phyloP scores from a whole-genome alignment of 2,888 invertebrate genomes.

The Hyalella azteca region DNA sequence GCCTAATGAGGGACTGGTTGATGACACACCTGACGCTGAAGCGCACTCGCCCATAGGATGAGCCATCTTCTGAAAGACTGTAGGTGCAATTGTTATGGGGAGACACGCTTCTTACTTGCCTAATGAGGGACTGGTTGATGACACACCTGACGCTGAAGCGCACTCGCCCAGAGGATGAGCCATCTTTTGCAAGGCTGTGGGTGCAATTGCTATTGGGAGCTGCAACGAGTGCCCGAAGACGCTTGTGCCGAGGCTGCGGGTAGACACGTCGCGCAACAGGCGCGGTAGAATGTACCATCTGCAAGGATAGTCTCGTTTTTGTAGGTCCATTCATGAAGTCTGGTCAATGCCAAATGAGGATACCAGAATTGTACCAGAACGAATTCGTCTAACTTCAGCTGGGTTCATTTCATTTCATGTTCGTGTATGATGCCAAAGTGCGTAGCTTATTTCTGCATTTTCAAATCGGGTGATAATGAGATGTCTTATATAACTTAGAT shows the following conservation, averaged over 20 bases:
- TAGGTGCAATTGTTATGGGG: conserved; percentile 71
- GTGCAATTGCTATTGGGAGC: conserved; percentile 78
- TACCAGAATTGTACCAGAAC: background rate
- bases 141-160: conserved; percentile 77
- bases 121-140: background rate
- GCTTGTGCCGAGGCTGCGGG: conserved; percentile 70
- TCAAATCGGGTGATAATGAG: too few species aligned
- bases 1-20: background rate
- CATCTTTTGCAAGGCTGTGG: conserved; percentile 90
- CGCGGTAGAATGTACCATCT: conserved; percentile 80
- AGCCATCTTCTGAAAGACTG: conserved; percentile 91
- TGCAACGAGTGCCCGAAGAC: conserved; percentile 72
- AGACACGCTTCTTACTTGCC: too few species aligned
- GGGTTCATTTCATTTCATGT: too few species aligned
- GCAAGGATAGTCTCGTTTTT: conserved; percentile 26
- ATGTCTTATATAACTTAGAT: too few species aligned
- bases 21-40: conserved; percentile 73
- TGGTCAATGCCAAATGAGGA: background rate
- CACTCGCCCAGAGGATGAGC: conserved; percentile 88
- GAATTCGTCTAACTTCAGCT: too few species aligned
- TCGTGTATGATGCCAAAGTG: too few species aligned
- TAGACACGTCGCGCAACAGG: conserved; percentile 76
- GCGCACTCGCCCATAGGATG: conserved; percentile 87
- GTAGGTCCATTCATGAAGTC: background rate
- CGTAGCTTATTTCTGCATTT: too few species aligned